Percentiles rank a stretch among this genome's conserved stretches.
phyloP scores from a whole-genome alignment of 2,113 vertebrate genomes.

The Otus sunia region DNA sequence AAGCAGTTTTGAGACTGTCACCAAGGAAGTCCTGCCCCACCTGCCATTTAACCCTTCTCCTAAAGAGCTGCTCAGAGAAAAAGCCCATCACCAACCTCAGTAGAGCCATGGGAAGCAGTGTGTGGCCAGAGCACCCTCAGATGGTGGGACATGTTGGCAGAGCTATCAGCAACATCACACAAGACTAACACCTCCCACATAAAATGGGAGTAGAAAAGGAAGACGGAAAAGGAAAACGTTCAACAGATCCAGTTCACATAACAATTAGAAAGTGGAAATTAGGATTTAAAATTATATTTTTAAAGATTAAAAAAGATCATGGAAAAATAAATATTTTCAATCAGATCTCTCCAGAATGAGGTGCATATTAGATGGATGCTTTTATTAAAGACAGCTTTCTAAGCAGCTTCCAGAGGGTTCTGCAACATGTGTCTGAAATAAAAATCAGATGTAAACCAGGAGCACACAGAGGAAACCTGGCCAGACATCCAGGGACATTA shows the following conservation, averaged over 20 bases:
- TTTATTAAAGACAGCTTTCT: background rate
- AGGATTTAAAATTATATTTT: background rate
- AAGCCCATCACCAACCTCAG: background rate
- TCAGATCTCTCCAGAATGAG: background rate
- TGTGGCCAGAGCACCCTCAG: accelerated
- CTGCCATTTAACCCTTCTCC: background rate
- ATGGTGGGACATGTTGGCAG: background rate
- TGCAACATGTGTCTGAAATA: background rate
- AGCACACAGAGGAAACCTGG: background rate
- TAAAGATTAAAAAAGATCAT: background rate
- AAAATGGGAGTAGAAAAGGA: background rate
- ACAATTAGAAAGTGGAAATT: background rate
- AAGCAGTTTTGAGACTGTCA: background rate
- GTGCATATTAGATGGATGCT: background rate
- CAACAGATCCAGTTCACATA: background rate
- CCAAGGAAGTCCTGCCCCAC: background rate
- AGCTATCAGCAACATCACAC: background rate
- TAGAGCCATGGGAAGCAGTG: background rate
- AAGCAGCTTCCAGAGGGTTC: background rate
- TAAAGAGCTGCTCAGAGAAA: background rate
- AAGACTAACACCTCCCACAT: background rate
- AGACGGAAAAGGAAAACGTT: background rate
- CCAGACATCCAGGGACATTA: background rate
- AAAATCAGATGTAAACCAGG: background rate
- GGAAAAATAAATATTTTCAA: background rate